Evolutionary conservation across 1,140 invertebrate species (phyloP).

Genomic region (Lasioglossum baleicum): DNA sequence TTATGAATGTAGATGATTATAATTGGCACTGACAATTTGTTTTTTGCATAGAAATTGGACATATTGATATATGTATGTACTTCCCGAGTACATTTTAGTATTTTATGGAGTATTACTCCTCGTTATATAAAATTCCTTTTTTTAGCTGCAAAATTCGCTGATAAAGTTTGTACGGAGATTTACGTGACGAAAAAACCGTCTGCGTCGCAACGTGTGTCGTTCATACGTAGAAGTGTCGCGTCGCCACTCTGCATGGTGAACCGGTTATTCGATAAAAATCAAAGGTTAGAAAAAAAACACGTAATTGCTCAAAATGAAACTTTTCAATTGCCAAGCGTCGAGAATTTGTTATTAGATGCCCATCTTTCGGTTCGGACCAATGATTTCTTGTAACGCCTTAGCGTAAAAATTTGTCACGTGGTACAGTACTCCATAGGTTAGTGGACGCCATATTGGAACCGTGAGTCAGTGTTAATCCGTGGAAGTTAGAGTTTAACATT

Average conservation of each 20-base stretch:
- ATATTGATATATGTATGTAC: too few species aligned
- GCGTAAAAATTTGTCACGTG: not conserved
- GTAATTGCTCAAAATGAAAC: conserved; percentile 33
- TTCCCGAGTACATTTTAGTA: too few species aligned
- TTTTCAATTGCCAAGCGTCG: conserved; percentile 1
- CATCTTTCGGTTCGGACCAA: conserved; percentile 23
- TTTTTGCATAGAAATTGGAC: too few species aligned
- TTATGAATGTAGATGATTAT: too few species aligned
- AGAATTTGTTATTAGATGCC: not conserved
- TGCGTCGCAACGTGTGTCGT: not conserved
- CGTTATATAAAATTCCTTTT: too few species aligned
- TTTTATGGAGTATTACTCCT: too few species aligned
- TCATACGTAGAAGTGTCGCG: not conserved
- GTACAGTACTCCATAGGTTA: conserved; percentile 5
- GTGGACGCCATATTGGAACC: not conserved
- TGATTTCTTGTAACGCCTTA: not conserved
- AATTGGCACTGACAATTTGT: too few species aligned
- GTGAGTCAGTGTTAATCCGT: not conserved
- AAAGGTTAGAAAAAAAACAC: not conserved
- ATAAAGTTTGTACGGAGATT: too few species aligned
- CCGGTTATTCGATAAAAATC: not conserved
- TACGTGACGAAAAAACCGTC: too few species aligned
- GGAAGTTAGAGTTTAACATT: not conserved
- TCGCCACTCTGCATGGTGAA: not conserved
- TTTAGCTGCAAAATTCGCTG: too few species aligned